A percentile compares a stretch with the other conserved stretches of the same genome.
Evolutionary conservation across 2,113 vertebrate genomes (phyloP).

Genomic region (Tonatia bakeri): DNA sequence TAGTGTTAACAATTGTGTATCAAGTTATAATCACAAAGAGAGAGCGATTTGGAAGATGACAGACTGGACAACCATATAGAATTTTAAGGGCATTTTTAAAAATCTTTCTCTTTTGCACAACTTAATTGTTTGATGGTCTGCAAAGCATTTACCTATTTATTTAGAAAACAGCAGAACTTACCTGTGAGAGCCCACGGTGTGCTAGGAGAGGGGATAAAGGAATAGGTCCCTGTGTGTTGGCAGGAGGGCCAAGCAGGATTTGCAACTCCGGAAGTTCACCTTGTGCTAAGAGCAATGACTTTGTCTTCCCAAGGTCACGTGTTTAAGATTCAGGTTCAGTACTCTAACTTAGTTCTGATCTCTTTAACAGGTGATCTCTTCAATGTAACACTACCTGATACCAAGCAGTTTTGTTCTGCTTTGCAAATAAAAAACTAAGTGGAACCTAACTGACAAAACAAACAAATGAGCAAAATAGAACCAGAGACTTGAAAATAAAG

Average conservation of each 20-base stretch:
- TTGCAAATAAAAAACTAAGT: background rate
- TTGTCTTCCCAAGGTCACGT: background rate
- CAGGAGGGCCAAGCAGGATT: background rate
- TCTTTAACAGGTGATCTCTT: background rate
- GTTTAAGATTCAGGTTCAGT: background rate
- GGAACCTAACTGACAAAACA: too few species aligned
- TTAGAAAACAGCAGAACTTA: background rate
- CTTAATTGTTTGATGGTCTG: background rate
- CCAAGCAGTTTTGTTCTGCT: background rate
- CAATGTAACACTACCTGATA: background rate
- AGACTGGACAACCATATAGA: background rate
- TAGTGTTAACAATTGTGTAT: conserved; percentile 34
- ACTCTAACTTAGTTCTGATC: background rate
- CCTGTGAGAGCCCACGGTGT: background rate
- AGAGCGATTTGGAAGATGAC: background rate
- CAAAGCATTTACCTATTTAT: background rate
- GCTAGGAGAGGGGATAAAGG: background rate
- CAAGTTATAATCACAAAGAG: background rate
- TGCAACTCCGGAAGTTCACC: background rate
- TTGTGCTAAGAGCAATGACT: background rate
- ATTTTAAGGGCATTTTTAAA: background rate
- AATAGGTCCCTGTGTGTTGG: background rate
- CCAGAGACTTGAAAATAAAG: too few species aligned
- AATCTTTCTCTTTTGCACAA: background rate
- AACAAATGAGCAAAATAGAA: too few species aligned